phyloP scores from a whole-genome alignment of 2,797 vertebrate genomes.

The Smutsia temminckii region DNA sequence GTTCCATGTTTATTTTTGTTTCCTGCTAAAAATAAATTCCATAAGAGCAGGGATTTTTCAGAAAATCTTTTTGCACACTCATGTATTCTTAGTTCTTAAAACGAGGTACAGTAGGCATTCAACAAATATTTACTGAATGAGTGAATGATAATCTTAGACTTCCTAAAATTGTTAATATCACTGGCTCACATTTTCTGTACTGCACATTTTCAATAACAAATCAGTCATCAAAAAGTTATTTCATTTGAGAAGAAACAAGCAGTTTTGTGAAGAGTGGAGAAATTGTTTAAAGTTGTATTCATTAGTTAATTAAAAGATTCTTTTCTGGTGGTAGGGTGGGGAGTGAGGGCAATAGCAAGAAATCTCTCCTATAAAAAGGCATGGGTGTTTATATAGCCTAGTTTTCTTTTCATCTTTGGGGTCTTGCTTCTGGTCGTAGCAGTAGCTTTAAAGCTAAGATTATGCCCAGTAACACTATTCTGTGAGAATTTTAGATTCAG shows the following conservation, averaged over 20 bases:
- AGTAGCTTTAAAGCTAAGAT: conserved; percentile 14
- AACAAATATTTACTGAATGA: neutral
- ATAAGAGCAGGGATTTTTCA: neutral
- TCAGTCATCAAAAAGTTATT: neutral
- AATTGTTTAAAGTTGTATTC: neutral
- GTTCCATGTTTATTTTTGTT: neutral
- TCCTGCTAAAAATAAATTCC: neutral
- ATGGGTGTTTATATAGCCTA: neutral
- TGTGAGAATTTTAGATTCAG: neutral
- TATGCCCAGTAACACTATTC: neutral
- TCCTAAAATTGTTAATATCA: neutral
- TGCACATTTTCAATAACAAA: neutral
- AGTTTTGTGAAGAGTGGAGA: neutral
- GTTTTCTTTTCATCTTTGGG: neutral
- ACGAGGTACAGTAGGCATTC: neutral
- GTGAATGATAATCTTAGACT: neutral
- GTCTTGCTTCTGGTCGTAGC: conserved; percentile 28
- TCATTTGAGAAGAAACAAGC: neutral
- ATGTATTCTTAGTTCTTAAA: neutral
- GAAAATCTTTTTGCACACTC: neutral
- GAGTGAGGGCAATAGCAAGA: neutral
- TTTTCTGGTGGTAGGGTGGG: neutral
- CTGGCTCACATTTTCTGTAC: neutral
- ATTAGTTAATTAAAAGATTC: neutral
- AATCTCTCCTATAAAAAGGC: neutral